Evolutionary conservation across 2,888 invertebrate species (phyloP).

Genomic region (Hydroisotoma schaefferi): DNA sequence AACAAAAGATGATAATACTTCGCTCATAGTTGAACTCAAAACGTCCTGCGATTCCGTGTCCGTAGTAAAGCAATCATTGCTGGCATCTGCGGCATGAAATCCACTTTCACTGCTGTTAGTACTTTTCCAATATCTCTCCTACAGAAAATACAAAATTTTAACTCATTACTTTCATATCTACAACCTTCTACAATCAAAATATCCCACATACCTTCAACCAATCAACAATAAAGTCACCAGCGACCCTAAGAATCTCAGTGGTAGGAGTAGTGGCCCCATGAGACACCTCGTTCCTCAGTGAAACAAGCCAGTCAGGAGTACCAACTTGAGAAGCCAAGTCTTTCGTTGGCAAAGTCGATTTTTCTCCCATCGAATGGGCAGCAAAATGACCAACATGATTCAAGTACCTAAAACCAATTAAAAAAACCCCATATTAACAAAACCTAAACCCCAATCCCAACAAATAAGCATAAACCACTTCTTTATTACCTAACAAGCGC

Average conservation of each 20-base stretch:
- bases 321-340: slow-evolving; percentile 63
- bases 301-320: slow-evolving; percentile 75
- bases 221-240: slow-evolving; percentile 60
- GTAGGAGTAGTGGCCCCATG: slow-evolving; percentile 68
- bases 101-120: too few species aligned
- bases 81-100: too few species aligned
- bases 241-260: slow-evolving; percentile 61
- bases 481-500: slow-evolving; percentile 40
- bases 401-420: slow-evolving; percentile 59
- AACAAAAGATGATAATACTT: slow-evolving; percentile 31
- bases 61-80: slow-evolving; percentile 11
- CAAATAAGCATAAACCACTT: not conserved
- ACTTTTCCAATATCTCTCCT: slow-evolving; percentile 39
- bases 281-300: slow-evolving; percentile 72
- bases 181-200: not conserved
- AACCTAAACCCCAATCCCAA: not conserved
- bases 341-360: slow-evolving; percentile 50
- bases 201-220: slow-evolving; percentile 62
- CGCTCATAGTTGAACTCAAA: slow-evolving; percentile 7
- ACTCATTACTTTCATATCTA: not conserved
- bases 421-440: slow-evolving; percentile 52
- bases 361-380: slow-evolving; percentile 27
- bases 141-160: not conserved
- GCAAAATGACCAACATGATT: slow-evolving; percentile 63
- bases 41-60: slow-evolving; percentile 13